Conservation (phyloP, 2,113 vertebrate genomes). For the Barbus barbus region DNA sequence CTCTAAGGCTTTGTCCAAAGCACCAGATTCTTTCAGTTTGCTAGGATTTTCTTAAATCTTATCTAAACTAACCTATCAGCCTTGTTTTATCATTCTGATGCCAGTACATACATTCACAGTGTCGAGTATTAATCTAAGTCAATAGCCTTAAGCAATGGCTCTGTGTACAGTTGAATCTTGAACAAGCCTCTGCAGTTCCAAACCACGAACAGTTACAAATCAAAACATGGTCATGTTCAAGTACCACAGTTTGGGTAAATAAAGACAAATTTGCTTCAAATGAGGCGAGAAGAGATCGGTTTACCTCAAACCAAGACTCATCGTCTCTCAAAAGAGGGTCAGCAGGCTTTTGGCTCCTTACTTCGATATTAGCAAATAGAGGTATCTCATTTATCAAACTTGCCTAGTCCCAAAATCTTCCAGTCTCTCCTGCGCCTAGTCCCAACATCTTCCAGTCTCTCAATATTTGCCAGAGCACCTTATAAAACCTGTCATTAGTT, state of each 20-base stretch:
- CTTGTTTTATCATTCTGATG: conserved; percentile 29
- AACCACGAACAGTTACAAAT: conserved; percentile 33
- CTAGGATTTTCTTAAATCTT: conserved; percentile 29
- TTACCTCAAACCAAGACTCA: too few species aligned
- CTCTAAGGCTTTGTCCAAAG: conserved; percentile 28
- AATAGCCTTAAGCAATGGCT: conserved; percentile 6
- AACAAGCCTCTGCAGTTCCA: conserved; percentile 22
- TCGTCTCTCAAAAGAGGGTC: too few species aligned
- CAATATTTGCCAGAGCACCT: too few species aligned
- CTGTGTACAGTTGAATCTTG: conserved; percentile 10
- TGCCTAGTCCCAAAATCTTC: too few species aligned
- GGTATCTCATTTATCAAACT: too few species aligned
- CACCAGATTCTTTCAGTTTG: conserved; percentile 28
- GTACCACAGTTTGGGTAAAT: conserved; percentile 28
- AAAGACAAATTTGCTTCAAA: conserved; percentile 10
- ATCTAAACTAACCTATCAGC: conserved; percentile 44
- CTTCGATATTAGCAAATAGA: too few species aligned
- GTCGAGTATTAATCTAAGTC: conserved; percentile 30
- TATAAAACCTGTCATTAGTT: too few species aligned
- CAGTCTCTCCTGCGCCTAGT: too few species aligned
- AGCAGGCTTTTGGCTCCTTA: too few species aligned
- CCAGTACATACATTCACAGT: conserved; percentile 43
- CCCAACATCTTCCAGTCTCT: too few species aligned
- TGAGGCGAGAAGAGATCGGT: too few species aligned
- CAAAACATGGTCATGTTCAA: conserved; percentile 30